These are phyloP conservation scores for Drosophila meridionalis DNA, from an alignment of 2,888 invertebrate species.

Conservation along the genomic window DNA sequence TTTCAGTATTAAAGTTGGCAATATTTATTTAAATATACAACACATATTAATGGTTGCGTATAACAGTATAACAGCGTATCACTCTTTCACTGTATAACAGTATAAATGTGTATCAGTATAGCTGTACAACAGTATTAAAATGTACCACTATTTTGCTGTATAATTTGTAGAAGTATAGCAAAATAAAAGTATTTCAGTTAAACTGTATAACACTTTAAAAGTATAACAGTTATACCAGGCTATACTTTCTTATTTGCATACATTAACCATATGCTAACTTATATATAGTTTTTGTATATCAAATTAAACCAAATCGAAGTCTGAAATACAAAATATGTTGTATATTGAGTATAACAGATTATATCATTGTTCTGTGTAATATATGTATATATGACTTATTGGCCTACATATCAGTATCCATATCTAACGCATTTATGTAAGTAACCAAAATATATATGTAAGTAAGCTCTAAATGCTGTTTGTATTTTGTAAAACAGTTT, in stretches of 20 bases:
- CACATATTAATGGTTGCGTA: neutral
- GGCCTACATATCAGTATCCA: neutral
- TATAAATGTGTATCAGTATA: neutral
- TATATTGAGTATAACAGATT: constrained; percentile 7
- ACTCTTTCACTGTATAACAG: neutral
- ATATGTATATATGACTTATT: neutral
- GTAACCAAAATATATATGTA: neutral
- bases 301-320: too few species aligned
- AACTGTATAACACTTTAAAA: neutral
- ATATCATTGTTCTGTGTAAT: too few species aligned
- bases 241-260: neutral
- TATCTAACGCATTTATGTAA: neutral
- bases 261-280: neutral
- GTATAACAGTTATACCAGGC: neutral
- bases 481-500: neutral
- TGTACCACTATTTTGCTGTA: neutral
- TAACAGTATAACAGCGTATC: neutral
- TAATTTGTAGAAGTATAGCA: neutral
- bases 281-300: too few species aligned
- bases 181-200: neutral
- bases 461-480: neutral
- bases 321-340: neutral
- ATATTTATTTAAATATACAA: neutral
- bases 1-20: neutral
- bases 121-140: neutral